A percentile compares a stretch with the other conserved stretches of the same genome.
Conservation (phyloP, 2,888 invertebrate genomes). For the Nephrotoma guestfalica region DNA sequence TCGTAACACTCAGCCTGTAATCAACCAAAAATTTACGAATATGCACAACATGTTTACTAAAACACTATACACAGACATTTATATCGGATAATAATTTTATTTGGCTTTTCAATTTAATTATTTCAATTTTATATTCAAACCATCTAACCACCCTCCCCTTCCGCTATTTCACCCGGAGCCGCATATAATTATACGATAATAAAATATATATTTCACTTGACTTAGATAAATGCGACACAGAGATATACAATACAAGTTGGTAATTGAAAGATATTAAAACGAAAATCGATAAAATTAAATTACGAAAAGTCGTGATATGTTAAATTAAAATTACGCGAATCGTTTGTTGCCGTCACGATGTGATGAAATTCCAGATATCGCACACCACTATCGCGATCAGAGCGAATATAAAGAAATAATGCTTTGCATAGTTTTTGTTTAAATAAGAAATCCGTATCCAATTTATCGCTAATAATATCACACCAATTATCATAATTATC, state of each 20-base stretch:
- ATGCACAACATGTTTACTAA: no score
- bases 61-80: no score
- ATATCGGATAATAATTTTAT: no score
- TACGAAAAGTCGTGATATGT: background rate
- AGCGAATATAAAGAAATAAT: no score
- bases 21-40: no score
- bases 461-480: background rate
- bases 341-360: background rate
- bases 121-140: background rate
- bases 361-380: background rate
- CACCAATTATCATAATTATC: background rate
- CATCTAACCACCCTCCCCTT: background rate
- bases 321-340: background rate
- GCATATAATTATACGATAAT: background rate
- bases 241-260: background rate
- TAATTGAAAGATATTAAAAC: background rate
- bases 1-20: no score
- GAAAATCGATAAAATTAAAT: background rate
- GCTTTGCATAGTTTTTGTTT: background rate
- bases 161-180: background rate
- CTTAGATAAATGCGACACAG: background rate
- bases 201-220: background rate
- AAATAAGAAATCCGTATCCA: background rate
- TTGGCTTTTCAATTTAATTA: background rate
- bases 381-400: background rate